Evolutionary conservation across 2,888 invertebrate genomes (phyloP), one percentile per base, ranked within the genome.

Genomic region (Diploptera punctata): DNA sequence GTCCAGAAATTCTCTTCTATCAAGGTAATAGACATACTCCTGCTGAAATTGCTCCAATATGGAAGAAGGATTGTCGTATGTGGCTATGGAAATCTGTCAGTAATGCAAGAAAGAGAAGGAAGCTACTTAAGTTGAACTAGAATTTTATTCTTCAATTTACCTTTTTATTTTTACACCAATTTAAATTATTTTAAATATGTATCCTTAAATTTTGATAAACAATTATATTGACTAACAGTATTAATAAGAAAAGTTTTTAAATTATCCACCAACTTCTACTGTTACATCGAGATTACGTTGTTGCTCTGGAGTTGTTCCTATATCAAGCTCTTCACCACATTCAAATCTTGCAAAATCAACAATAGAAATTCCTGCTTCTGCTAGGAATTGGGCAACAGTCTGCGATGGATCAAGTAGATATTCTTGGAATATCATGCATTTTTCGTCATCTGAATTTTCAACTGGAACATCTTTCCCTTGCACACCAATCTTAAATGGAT

Each of bases 301-400:
- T n/a, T 69, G 13, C 47, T 52, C 54, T 16, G 26, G 24, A 19
- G 26, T 10, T n/a, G 38, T 47, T 21, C 19, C 24, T 10, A 65
- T 38, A 19, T 54, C 38, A 19, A 72, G 18, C 24, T 69, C 67
- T 54, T 95, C 96, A 1, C 98, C 97, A 81, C 95, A 94, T 81
- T 95, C 94, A 82, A 92, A 95, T 75, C 98, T 87, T 74, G 91
- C 88, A 82, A 94, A 98, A 82, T 96, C 94, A 9, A 94, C 79
- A 21, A 97, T 84, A 80, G 79, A 78, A n/a, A 83, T 77, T 44
- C 79, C 79, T 76, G 82, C 80, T 43, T 90, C 88, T 67, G 90
- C 83, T 70, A 94, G 82, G 13, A 95, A 84, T 76, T 93, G 90
- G 47, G 90, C 89, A 0, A 98, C 92, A 4, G 89, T 92, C 47